These are phyloP conservation scores for Diplodus sargus DNA, from an alignment of 2,797 vertebrate genomes.

Conservation along the genomic window DNA sequence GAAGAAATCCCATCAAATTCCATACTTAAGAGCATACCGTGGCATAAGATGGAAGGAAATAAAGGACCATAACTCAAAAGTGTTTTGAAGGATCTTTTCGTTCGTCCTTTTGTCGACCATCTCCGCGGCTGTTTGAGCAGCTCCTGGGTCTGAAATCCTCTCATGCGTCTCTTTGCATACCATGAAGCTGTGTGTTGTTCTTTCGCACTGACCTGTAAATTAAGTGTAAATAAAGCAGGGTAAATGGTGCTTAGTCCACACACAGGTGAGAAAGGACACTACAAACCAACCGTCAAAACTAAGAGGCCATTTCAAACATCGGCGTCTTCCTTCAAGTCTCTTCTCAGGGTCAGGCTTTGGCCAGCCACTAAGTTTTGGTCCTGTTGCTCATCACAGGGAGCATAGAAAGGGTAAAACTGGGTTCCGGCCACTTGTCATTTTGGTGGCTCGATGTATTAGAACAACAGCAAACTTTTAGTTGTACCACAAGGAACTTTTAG, in stretches of 20 bases:
- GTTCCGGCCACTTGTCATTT: neutral
- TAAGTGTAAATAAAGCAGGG: conserved; percentile 68
- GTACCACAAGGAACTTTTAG: neutral
- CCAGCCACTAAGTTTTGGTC: neutral
- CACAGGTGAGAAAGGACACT: conserved; percentile 65
- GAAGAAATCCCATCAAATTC: conserved; percentile 22
- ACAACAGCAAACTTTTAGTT: neutral
- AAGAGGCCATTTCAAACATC: conserved; percentile 49
- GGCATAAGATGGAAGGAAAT: conserved; percentile 36
- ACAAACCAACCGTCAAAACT: conserved; percentile 57
- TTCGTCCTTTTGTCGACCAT: conserved; percentile 2
- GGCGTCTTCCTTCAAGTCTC: conserved; percentile 11
- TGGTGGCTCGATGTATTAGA: neutral
- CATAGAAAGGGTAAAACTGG: neutral
- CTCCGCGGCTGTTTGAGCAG: conserved; percentile 5
- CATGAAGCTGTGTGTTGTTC: conserved; percentile 63
- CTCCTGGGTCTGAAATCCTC: conserved; percentile 16
- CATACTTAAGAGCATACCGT: conserved; percentile 17
- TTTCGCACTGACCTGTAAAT: conserved; percentile 75
- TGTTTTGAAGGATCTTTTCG: conserved; percentile 1
- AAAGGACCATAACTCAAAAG: conserved; percentile 32
- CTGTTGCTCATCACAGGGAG: neutral
- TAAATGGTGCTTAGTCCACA: conserved; percentile 59
- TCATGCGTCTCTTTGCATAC: conserved; percentile 44
- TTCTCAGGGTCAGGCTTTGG: neutral